Conservation (phyloP, 2,797 vertebrate species). For the Myotis findleyi region DNA sequence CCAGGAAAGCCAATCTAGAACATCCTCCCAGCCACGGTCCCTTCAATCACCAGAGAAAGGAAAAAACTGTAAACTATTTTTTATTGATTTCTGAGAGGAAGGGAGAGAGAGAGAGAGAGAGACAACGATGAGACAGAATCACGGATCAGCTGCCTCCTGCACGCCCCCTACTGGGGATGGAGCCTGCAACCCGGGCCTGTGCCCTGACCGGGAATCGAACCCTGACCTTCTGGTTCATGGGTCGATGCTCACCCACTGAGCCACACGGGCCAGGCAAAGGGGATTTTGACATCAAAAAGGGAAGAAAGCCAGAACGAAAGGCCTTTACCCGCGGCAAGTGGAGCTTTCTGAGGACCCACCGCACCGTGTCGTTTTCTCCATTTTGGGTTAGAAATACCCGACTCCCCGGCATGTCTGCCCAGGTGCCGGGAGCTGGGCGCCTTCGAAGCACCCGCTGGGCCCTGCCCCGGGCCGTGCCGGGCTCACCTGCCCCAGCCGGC, state of each 20-base stretch:
- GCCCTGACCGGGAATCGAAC: too few relatives aligned
- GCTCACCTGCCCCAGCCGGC: neutral
- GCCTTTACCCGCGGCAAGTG: neutral
- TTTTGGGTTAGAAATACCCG: neutral
- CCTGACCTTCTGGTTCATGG: too few relatives aligned
- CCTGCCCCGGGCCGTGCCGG: accelerated
- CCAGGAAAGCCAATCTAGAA: neutral
- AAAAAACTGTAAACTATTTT: neutral
- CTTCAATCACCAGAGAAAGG: neutral
- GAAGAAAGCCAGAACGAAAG: neutral
- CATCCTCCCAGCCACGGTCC: neutral
- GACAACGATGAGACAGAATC: too few relatives aligned
- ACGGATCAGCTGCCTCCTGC: too few relatives aligned
- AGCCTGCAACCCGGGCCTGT: too few relatives aligned
- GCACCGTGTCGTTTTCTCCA: neutral
- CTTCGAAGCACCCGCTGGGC: accelerated
- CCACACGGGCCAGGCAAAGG: accelerated
- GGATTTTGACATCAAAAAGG: neutral
- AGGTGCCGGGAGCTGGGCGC: neutral
- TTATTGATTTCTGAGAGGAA: too few relatives aligned
- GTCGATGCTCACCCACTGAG: too few relatives aligned
- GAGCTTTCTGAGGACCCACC: neutral
- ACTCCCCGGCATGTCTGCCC: neutral
- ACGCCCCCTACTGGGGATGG: too few relatives aligned
- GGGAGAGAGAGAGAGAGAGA: too few relatives aligned